Base-by-base conservation (phyloP, 2,888 invertebrate species). In the Sepioteuthis lessoniana region DNA sequence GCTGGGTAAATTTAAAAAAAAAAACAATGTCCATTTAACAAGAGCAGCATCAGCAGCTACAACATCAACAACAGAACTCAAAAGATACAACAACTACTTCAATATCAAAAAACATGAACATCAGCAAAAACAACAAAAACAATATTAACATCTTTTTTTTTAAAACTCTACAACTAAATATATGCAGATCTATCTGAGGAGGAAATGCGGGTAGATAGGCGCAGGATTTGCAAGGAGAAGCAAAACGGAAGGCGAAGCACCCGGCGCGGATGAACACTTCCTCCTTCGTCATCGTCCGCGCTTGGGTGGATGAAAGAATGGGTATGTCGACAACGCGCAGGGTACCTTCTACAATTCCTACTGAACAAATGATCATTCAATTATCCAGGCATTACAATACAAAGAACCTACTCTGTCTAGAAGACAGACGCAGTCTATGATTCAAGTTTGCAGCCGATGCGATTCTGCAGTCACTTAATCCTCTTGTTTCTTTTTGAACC, bases 141-240 rank as follows among this genome's bases (percentile, higher is more conserved):
- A 76, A 35, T 35, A 35, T n/a, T 76, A 76, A 76, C 76, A 76
- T 31, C 31, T 76, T n/a, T 0, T n/a, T n/a, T 76, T 76, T n/a
- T 0, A 35, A 35, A 76, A 76, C 76, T 76, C 76, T 76, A 76
- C 76, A n/a, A 76, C 76, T 76, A 76, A 76, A 76, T 76, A n/a
- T 76, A 76, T 76, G 76, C 76, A 76, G n/a, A 35, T 76, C 76
- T 76, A 76, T 76, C n/a, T 76, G 76, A 76, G 76, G 76, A n/a
- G 13, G 13, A 35, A n/a, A 76, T 76, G 76, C 76, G 16, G 76
- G 76, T 76, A n/a, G n/a, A 35, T 76, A n/a, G 8, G 76, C 76
- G 76, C 76, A 35, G n/a, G 76, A 25, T 16, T 35, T 76, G 76
- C 76, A 76, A 35, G 19, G n/a, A 16, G 35, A 35, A 25, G 76